These are phyloP conservation scores for Lumbricus terrestris DNA, from an alignment of 2,888 invertebrate genomes.

Conservation along the genomic window DNA sequence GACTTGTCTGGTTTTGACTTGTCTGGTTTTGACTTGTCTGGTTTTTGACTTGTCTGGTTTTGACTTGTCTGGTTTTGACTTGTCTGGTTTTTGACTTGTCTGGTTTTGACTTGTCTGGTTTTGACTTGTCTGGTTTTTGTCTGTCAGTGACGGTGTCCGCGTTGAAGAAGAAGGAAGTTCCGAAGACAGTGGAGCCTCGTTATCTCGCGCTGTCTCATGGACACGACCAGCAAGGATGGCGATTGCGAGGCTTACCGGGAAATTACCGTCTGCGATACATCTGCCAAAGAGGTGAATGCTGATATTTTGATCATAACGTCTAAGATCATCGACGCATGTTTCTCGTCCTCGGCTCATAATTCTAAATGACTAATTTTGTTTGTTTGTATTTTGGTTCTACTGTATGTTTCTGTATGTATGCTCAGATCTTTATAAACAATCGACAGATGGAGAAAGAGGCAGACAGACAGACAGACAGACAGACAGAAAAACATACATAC, in stretches of 20 bases:
- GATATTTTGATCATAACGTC: neutral
- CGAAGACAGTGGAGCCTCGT: neutral
- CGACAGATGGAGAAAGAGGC: neutral
- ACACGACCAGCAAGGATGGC: slow-evolving; percentile 33
- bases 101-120: neutral
- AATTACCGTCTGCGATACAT: slow-evolving; percentile 36
- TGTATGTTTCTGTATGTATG: neutral
- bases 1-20: no score
- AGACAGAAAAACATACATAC: no score
- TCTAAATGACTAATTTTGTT: neutral
- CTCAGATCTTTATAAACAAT: neutral
- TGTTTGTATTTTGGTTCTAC: neutral
- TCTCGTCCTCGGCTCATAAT: neutral
- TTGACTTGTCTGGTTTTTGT: no score
- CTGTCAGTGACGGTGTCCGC: slow-evolving; percentile 28
- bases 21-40: no score
- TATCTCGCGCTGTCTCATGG: slow-evolving; percentile 31
- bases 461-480: neutral
- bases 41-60: no score
- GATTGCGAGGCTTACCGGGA: slow-evolving; percentile 30
- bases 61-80: no score
- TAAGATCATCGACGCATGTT: neutral
- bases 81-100: no score
- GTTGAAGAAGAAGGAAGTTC: slow-evolving; percentile 28
- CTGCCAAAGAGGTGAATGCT: slow-evolving; percentile 35